These are phyloP conservation scores for Nezara viridula DNA, from an alignment of 2,888 invertebrate genomes.

Conservation along the genomic window DNA sequence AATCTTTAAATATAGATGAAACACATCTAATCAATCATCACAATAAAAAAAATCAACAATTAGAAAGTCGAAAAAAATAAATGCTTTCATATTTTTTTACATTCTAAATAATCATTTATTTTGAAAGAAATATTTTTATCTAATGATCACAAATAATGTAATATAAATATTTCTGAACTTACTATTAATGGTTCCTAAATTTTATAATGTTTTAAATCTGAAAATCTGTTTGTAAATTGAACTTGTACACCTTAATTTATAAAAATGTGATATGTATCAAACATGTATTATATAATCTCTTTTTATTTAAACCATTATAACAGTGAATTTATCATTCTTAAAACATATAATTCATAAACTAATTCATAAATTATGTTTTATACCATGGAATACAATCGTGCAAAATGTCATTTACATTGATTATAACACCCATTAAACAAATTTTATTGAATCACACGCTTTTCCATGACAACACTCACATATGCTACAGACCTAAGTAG, in stretches of 20 bases:
- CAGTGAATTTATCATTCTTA: constrained; percentile 44
- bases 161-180: constrained; percentile 19
- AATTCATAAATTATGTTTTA: constrained; percentile 51
- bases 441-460: constrained; percentile 47
- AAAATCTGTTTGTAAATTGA: constrained; percentile 6
- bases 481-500: constrained; percentile 54
- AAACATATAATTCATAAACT: constrained; percentile 53
- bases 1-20: background rate
- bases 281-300: constrained; percentile 47
- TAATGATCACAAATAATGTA: constrained; percentile 23
- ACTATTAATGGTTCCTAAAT: background rate
- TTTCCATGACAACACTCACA: constrained; percentile 28
- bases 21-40: background rate
- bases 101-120: constrained; percentile 57
- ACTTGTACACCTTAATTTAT: constrained; percentile 19
- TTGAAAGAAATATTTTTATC: constrained; percentile 29
- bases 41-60: background rate
- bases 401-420: constrained; percentile 52
- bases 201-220: constrained; percentile 20
- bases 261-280: constrained; percentile 58
- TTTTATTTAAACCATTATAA: constrained; percentile 47
- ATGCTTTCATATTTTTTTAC: background rate
- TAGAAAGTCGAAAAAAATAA: background rate
- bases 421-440: constrained; percentile 50
- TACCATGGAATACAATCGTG: constrained; percentile 56